Conservation (phyloP, 92 coral and sea anemone genomes). For the Epizoanthus fatuus region DNA sequence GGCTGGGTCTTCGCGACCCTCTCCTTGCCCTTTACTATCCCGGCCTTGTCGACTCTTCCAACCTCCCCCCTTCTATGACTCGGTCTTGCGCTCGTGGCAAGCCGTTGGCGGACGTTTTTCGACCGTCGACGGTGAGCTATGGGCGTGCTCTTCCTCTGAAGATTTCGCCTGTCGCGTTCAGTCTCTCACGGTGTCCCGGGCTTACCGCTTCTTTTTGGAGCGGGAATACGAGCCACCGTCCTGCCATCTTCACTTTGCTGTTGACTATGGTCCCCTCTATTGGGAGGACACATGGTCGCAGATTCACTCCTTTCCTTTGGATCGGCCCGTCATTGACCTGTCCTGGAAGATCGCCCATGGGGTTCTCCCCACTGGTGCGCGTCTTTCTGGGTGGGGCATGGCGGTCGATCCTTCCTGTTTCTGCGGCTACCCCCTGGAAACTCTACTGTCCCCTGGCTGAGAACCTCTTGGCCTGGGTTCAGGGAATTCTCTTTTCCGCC, state of each 20-base stretch:
- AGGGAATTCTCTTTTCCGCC: not conserved
- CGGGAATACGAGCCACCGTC: not conserved
- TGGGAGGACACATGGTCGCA: conserved; percentile 34
- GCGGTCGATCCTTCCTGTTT: conserved; percentile 7
- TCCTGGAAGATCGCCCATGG: conserved; percentile 41
- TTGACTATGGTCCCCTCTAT: not conserved
- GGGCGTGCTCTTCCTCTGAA: not conserved
- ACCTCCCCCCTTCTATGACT: conserved; percentile 16
- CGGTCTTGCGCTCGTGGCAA: not conserved
- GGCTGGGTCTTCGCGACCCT: not conserved
- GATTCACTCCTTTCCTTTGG: conserved; percentile 11
- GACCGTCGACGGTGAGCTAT: not conserved
- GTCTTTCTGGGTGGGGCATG: conserved; percentile 31
- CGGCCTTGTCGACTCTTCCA: not conserved
- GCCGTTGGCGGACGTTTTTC: conserved; percentile 13
- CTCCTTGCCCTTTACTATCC: not conserved
- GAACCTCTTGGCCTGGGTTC: conserved; percentile 29
- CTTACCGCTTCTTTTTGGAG: conserved; percentile 2
- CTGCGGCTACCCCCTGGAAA: conserved; percentile 8
- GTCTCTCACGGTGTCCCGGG: not conserved
- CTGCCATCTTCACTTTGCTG: not conserved
- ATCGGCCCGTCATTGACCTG: not conserved
- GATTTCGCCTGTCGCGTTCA: not conserved
- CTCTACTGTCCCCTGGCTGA: conserved; percentile 25
- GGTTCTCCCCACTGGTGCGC: conserved; percentile 28